These are phyloP conservation scores for Cacatua alba DNA, from an alignment of 2,113 vertebrate species.

Conservation along the genomic window DNA sequence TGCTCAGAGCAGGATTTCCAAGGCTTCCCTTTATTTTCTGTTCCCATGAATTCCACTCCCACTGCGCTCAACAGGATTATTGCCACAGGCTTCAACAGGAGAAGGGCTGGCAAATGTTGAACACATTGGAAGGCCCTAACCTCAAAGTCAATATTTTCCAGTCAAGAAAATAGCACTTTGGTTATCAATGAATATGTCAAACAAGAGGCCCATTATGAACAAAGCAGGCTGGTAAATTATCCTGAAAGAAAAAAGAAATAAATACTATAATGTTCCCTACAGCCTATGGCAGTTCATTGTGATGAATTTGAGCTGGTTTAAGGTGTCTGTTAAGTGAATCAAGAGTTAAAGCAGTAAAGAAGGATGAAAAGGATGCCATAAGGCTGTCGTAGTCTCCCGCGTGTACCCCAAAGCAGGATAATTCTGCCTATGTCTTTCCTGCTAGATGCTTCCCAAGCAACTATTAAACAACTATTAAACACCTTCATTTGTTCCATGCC, in stretches of 20 bases:
- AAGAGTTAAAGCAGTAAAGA: neutral
- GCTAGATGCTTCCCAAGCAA: neutral
- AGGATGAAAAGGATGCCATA: neutral
- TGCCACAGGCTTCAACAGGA: slow-evolving; percentile 7
- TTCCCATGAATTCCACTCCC: neutral
- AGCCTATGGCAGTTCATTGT: neutral
- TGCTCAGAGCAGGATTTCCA: slow-evolving; percentile 48
- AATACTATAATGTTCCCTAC: neutral
- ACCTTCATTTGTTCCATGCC: neutral
- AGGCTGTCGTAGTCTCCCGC: neutral
- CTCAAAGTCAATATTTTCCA: slow-evolving; percentile 25
- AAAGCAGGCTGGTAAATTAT: neutral
- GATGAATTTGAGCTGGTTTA: neutral
- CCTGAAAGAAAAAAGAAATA: neutral
- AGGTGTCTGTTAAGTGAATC: neutral
- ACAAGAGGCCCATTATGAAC: neutral
- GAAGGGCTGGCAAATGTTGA: slow-evolving; percentile 4
- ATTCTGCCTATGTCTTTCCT: neutral
- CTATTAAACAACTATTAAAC: neutral
- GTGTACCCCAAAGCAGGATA: neutral
- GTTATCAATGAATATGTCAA: neutral
- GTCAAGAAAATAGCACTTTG: neutral
- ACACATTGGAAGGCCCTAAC: slow-evolving; percentile 1
- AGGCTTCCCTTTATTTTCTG: slow-evolving; percentile 15
- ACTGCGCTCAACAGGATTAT: neutral